These are phyloP conservation scores for Calameuta filiformis DNA, from an alignment of 2,888 invertebrate genomes.

Conservation along the genomic window DNA sequence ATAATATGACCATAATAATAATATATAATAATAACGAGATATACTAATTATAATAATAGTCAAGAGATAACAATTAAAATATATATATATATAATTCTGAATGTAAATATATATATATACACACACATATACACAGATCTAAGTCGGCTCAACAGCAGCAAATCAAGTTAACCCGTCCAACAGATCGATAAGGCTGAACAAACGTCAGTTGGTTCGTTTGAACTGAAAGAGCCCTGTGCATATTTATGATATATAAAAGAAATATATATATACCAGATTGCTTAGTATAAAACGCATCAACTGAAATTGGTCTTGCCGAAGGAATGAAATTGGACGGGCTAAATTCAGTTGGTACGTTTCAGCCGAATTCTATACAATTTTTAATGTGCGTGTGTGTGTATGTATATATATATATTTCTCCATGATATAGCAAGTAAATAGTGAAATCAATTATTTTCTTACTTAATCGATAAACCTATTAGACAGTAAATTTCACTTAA, in stretches of 20 bases:
- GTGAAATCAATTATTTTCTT: slow-evolving; percentile 33
- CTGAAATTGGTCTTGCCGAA: neutral
- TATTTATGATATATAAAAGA: neutral
- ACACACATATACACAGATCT: neutral
- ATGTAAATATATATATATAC: slow-evolving; percentile 22
- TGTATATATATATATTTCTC: slow-evolving; percentile 36
- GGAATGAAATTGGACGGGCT: neutral
- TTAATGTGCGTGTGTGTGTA: neutral
- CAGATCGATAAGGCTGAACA: neutral
- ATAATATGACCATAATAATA: slow-evolving; percentile 36
- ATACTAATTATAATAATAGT: slow-evolving; percentile 47
- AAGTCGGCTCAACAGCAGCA: neutral
- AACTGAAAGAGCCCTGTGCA: neutral
- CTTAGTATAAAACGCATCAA: neutral
- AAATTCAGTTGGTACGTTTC: neutral
- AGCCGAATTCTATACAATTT: neutral
- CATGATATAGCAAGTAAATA: slow-evolving; percentile 41
- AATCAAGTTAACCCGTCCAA: neutral
- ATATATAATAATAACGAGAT: slow-evolving; percentile 55
- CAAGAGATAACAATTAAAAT: slow-evolving; percentile 58
- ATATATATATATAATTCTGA: slow-evolving; percentile 39
- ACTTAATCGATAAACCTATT: slow-evolving; percentile 27
- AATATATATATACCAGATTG: neutral
- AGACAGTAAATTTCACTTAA: slow-evolving; percentile 46
- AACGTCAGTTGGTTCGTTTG: neutral